Evolutionary conservation across 2,797 vertebrate species (phyloP), one percentile per base, ranked within the genome.

Genomic region (Florisuga fusca): DNA sequence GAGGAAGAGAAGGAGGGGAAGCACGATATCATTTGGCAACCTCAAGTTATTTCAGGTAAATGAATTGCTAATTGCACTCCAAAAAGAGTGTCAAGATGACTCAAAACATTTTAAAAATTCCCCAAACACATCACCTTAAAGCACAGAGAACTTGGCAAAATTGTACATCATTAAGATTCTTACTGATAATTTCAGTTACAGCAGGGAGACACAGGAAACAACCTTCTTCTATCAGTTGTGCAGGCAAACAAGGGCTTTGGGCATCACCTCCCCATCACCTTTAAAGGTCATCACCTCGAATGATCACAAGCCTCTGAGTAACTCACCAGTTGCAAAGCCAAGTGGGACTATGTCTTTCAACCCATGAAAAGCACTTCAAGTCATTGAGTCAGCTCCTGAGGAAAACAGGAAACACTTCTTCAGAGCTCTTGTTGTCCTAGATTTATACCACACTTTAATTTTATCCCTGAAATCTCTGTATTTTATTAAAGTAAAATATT

Each of bases 401-500:
- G 55, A 88, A 92, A 84, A 81, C 0, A 7, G 10, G 51, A 91
- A 73, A 61, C 12, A 36, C 12, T 61, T 63, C n/a, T 75, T 81
- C 71, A 79, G 82, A 88, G 16, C 29, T 82, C 71, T 90, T 57
- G 7, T 67, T 94, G 22, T 46, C 31, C 27, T 17, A 58, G 34
- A 46, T 79, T 94, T 86, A 73, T 36, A 43, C 15, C 2, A 0
- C 25, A 66, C 21, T 87, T n/a, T 55, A 43, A 71, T 91, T 91
- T 88, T 81, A 78, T 54, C 59, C 82, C 59, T 25, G 59, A 92
- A 92, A 83, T 73, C 0, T 62, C 67, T 79, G 38, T 33, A 57
- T 76, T 94, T 62, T 51, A 63, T 86, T 84, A 51, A 66, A 89
- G n/a, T 13, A 81, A 82, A 84, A 79, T 68, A 89, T 57, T 57